A percentile compares a stretch with the other conserved stretches of the same genome.
Conservation (phyloP, 1,140 invertebrate genomes). For the Bactericera cockerelli region DNA sequence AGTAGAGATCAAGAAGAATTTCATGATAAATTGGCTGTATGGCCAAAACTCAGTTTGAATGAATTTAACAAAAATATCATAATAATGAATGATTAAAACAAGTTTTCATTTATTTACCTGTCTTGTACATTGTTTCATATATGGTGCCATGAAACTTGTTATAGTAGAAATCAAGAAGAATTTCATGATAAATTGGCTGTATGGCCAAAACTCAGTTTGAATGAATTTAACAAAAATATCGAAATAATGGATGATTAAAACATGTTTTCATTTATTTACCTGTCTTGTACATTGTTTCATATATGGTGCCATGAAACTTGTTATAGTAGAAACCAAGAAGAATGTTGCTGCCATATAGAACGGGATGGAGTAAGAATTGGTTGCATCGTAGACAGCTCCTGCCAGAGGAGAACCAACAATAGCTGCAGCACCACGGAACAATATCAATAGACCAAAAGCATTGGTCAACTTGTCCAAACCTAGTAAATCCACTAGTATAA, state of each 20-base stretch:
- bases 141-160: slow-evolving; percentile 68
- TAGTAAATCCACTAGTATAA: slow-evolving; percentile 89
- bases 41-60: too few species aligned
- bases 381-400: slow-evolving; percentile 77
- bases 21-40: slow-evolving; percentile 72
- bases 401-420: slow-evolving; percentile 68
- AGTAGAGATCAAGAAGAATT: slow-evolving; percentile 74
- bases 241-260: too few species aligned
- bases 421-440: slow-evolving; percentile 84
- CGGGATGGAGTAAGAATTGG: slow-evolving; percentile 66
- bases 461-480: slow-evolving; percentile 92
- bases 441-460: slow-evolving; percentile 85
- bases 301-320: slow-evolving; percentile 66
- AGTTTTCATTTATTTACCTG: too few species aligned
- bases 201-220: too few species aligned
- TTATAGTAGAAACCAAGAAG: slow-evolving; percentile 68
- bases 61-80: too few species aligned
- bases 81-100: too few species aligned
- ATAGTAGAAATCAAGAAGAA: slow-evolving; percentile 73
- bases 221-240: too few species aligned
- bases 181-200: slow-evolving; percentile 73
- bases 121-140: slow-evolving; percentile 41
- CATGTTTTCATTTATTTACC: too few species aligned
- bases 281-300: slow-evolving; percentile 40
- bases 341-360: slow-evolving; percentile 85